phyloP scores from a whole-genome alignment of 2,113 vertebrate species.

The Turdus rufiventris region DNA sequence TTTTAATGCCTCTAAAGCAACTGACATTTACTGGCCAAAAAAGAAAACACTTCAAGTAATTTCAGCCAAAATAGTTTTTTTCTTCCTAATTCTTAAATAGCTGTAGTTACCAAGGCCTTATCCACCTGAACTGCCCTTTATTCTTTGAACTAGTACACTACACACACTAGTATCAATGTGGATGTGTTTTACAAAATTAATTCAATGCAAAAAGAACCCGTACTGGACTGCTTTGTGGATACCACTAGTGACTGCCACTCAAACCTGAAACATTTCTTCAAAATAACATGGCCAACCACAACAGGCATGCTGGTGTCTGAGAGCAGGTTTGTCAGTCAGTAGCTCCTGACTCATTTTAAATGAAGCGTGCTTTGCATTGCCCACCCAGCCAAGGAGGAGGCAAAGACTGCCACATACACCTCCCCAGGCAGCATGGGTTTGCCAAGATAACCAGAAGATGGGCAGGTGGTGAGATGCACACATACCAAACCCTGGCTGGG shows the following conservation, averaged over 20 bases:
- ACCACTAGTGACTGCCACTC: not conserved
- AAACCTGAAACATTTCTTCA: not conserved
- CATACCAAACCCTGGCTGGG: not conserved
- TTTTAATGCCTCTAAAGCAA: not conserved
- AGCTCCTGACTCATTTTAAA: not conserved
- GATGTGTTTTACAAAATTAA: not conserved
- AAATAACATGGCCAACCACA: not conserved
- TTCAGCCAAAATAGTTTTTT: constrained; percentile 5
- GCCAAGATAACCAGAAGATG: not conserved
- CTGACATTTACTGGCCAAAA: not conserved
- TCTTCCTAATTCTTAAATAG: not conserved
- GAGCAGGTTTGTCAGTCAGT: not conserved
- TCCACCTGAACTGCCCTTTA: not conserved
- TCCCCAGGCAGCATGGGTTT: not conserved
- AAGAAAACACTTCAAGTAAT: not conserved
- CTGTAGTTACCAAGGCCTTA: not conserved
- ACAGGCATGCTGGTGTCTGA: accelerated
- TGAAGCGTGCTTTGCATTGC: accelerated
- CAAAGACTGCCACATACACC: not conserved
- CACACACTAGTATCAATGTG: accelerated
- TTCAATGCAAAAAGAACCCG: not conserved
- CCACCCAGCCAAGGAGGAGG: not conserved
- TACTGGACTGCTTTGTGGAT: not conserved
- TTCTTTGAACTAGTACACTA: not conserved
- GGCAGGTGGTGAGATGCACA: not conserved